Base-by-base conservation (phyloP, 2,113 vertebrate species). In the Megatriorchis doriae region DNA sequence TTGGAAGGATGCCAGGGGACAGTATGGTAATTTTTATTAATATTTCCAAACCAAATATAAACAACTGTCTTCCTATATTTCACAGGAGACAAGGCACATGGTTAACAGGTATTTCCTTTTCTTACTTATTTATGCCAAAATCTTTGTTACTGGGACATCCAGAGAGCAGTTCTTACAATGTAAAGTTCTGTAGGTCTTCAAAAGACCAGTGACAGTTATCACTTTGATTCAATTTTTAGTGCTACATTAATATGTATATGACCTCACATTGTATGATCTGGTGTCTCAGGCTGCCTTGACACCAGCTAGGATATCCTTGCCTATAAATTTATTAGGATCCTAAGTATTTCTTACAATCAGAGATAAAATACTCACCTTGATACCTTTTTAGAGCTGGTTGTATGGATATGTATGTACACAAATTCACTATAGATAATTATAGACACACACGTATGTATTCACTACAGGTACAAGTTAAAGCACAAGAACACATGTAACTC, bases 381-480 rank as follows among this genome's bases (percentile, higher is more conserved):
- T 23, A 47, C 4, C 13, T 87, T 25, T 82, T 43, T 36, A 16
- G 38, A 67, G 34, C 26, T 71, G 5, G 4, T 10, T 22, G 29
- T n/a, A 16, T 2, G 32, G 23, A 13, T 3, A 16, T 8, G 40
- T 43, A 32, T 22, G 8, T 38, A 29, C 14, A 90, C 5, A 75
- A 65, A 68, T 56, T 67, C 11, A 31, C 6, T 43, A 12, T 4
- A 36, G 15, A n/a, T 55, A 45, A 52, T 68, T 9, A 48, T 1
- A 62, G 13, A 25, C 8, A 66, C 0, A 77, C 36, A 1, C 8
- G 13, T 13, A 42, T 11, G 2, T 50, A 18, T 52, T 13, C 3
- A 0, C 36, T 42, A 67, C 1, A 56, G 13, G 2, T 40, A 16
- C 22, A 47, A 79, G 50, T 66, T 52, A 71, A 71, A 74, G 19